Evolutionary conservation across 2,797 vertebrate species (phyloP), one percentile per base, ranked within the genome.

Genomic region (Betta splendens): DNA sequence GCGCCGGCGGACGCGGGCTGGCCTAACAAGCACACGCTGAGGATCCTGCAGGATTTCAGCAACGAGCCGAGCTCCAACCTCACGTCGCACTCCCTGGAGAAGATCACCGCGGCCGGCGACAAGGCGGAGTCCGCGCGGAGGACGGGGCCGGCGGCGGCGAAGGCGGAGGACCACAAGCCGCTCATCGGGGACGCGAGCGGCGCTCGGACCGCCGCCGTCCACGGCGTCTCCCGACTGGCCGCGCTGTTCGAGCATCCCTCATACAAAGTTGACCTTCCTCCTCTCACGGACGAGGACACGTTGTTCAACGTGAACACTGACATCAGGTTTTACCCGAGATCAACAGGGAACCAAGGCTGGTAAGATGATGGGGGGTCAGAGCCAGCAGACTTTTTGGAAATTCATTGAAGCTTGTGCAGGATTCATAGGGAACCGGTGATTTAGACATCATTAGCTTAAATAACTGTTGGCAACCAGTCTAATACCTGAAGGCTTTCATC

Each of bases 41-140:
- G 96, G 51, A 92, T 97, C 86, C 85, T 98, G 75, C 96, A 97
- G 84, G 96, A 98, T 87, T 96, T 98, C 85, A 95, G 95, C 90
- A 95, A 94, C 69, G 95, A 96, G 72, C 95, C 95, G 10, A 86
- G 86, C 87, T 94, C 95, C 77, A 98, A 97, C 83, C 94, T 94
- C 69, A 94, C 91, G 16, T 94, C 94, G 9, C 94, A 91, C 38
- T 95, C 95, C 0, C 75, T 91, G 77, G 95, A 97, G 63, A 96
- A 94, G 62, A 88, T 87, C 69, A 85, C 87, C 0, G 89, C 78
- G 0, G 60, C 74, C 17, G 84, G 49, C 35, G 89, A 84, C 44
- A 80, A 73, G 67, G 79, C 40, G 12, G 84, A 90, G 49, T 59
- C 64, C 13, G 38, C 25, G 16, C 64, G 72, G 78, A 72, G 76